Base-by-base conservation (phyloP, 2,797 vertebrate genomes). In the Gallinago solitaria region DNA sequence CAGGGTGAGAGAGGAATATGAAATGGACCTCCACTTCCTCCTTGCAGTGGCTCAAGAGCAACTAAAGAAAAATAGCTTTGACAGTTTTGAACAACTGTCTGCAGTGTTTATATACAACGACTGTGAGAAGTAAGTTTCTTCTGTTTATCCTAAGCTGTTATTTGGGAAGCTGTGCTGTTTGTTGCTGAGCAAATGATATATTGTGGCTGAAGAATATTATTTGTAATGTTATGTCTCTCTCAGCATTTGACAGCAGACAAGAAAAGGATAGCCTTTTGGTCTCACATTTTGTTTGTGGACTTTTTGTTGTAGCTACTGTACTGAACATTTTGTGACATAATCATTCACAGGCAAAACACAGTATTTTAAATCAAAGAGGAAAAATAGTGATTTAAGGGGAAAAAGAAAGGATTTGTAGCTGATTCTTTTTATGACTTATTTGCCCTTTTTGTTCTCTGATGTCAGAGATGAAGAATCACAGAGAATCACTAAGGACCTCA, bases 31-130 rank as follows among this genome's bases (percentile, higher is more conserved):
- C 63, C 85, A 90, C 45, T 63, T 97, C 80, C 96, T 99, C 94
- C 94, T 99, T 90, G 97, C 98, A 18, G 82, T 97, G 57, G 98
- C 98, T 71, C 99, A 99, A 94, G 97, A 98, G 83, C 94, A 98
- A 47, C 97, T 99, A 53, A 99, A 96, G 97, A 99, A 98, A 97
- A 98, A 98, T 8, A 37, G 57, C 68, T 99, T 99, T 97, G 98
- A 99, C 37, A 90, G 97, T 89, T 98, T 99, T 89, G 96, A 97
- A 16, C 97, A 97, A 45, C 94, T 99, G 84, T 65, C 95, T 91
- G 94, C 95, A 64, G 93, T 88, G 50, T 98, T 99, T 70, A 12
- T n/a, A 2, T 97, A 99, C 50, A 95, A 98, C 0, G 99, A 99
- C 97, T 90, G 81, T 67, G 93, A 98, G 89, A 98, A 98, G 99